phyloP scores from a whole-genome alignment of 2,113 vertebrate species.

The Astur gentilis region DNA sequence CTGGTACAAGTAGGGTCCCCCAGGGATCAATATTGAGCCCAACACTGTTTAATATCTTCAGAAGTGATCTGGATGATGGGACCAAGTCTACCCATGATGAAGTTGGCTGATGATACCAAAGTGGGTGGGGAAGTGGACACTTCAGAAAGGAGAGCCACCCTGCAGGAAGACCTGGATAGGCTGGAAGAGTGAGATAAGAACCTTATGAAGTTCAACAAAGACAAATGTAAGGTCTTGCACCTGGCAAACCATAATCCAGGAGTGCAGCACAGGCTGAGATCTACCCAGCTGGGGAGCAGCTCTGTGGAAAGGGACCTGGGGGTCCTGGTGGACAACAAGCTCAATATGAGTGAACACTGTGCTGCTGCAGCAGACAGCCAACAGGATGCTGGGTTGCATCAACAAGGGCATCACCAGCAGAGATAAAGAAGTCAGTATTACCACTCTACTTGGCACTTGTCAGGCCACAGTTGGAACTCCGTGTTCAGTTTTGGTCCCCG shows the following conservation, averaged over 20 bases:
- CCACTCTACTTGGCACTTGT: background rate
- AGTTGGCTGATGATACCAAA: background rate
- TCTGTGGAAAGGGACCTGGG: background rate
- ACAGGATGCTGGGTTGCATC: background rate
- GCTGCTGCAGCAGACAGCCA: background rate
- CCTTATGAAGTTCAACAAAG: background rate
- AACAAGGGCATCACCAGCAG: background rate
- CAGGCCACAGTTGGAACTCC: background rate
- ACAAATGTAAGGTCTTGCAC: background rate
- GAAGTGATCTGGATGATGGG: background rate
- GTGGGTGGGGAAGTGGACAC: background rate
- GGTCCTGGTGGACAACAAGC: background rate
- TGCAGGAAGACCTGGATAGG: no score
- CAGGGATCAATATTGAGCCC: background rate
- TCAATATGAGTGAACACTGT: background rate
- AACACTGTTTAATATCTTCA: background rate
- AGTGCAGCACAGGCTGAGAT: background rate
- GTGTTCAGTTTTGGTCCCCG: background rate
- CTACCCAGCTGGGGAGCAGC: background rate
- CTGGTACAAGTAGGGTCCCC: background rate
- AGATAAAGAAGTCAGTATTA: background rate
- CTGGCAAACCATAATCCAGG: background rate
- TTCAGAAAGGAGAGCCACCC: background rate
- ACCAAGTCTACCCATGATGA: no score
- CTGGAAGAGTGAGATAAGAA: background rate